Evolutionary conservation across 2,797 vertebrate species (phyloP), one percentile per base, ranked within the genome.

Genomic region (Anguilla anguilla): DNA sequence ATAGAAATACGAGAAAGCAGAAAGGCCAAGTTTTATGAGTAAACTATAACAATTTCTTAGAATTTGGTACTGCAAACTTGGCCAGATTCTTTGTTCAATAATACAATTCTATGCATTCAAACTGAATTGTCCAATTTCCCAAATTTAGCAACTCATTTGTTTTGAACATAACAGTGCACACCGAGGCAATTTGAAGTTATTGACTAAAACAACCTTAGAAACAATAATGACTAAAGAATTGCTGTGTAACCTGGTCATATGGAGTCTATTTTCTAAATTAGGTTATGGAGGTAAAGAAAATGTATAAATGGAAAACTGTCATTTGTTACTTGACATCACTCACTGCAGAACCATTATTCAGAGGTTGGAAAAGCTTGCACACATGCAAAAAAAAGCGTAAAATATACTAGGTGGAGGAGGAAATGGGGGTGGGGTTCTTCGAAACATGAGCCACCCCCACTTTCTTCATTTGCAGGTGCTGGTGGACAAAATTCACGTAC

Each of bases 401-500:
- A 79, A 7, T 79, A 9, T 46, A 35, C 7, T 1, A 39, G 13
- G 43, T 51, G 79, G 22, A 0, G 22, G 46, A n/a, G 46, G 22
- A 46, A 82, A n/a, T 69, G 25, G 25, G 25, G n/a, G n/a, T 43
- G 74, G 31, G 13, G 28, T 39, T 39, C 13, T 17, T 17, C 17
- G 28, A 77, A 77, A 77, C 35, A 39, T 77, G 31, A 39, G 28
- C 69, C 35, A 43, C 35, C 35, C 15, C 35, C 74, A 39, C 35
- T 17, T 6, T 22, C 74, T 46, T 69, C 25, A 69, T 28, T 10
- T 31, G 69, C 69, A 72, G 69, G 28, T 84, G 43, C 82, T 49
- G 82, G 49, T 83, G 83, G 31, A 69, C 35, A 39, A 83, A 88
- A 84, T 74, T 87, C 82, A 87, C 72, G 39, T 72, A 35, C 25